Evolutionary conservation across 2,113 vertebrate genomes (phyloP), one percentile per base, ranked within the genome.

Genomic region (Cyprinodon tularosa): DNA sequence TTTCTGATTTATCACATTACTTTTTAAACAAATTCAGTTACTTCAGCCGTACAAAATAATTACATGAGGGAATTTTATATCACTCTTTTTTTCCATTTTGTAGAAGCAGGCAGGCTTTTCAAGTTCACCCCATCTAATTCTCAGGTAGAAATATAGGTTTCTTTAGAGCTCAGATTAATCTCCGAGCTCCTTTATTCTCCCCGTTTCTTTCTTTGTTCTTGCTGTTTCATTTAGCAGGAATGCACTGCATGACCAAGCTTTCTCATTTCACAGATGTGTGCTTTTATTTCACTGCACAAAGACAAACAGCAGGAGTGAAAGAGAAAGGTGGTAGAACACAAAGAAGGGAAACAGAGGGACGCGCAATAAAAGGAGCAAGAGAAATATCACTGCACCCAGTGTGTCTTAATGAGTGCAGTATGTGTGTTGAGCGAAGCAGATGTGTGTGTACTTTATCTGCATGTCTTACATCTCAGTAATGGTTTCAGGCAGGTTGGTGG

Each of bases 401-500:
- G 11, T n/a, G 47, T 61, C 65, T 38, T 13, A 59, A 12, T 72
- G 47, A 64, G 66, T 39, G 70, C 3, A 1, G 72, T 14, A 62
- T 53, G 45, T 47, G 47, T 50, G 50, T 57, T 15, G 50, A 57
- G 50, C 3, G 39, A 63, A 78, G 71, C 20, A 39, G 9, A 29
- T 53, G 20, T 66, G 68, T 76, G 68, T 53, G 36, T 39, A 11
- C n/a, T 70, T 64, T 67, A 14, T 63, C 50, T 74, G 72, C 73
- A 66, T 66, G 63, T 62, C 66, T 95, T 93, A 99, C 98, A 99
- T 99, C 94, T 99, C 98, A 13, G 98, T 99, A 87, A 99, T 99
- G 66, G 96, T 98, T 92, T 99, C 97, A 2, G 98, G 98, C 57
- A 99, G 96, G 85, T 98, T 99, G 0, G 95, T 97, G 80, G 98